Conservation (phyloP, 1,140 invertebrate genomes). For the Halesus radiatus region DNA sequence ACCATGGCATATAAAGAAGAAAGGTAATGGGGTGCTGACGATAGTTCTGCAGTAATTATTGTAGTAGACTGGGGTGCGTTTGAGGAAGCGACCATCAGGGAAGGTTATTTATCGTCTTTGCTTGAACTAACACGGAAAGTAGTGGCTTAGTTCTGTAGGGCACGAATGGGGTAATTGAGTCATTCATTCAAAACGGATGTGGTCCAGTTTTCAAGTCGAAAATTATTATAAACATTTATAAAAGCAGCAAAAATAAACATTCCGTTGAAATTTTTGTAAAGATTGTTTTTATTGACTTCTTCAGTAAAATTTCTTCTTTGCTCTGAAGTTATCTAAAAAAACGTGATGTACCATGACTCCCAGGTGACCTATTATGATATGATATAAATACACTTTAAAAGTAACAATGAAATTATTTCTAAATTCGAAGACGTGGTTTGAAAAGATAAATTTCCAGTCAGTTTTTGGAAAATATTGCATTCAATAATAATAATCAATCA, state of each 20-base stretch:
- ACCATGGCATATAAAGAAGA: not conserved
- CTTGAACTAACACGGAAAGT: slow-evolving; percentile 10
- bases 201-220: not conserved
- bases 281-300: too few species aligned
- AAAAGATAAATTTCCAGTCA: too few species aligned
- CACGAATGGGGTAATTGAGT: not conserved
- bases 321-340: too few species aligned
- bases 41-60: slow-evolving; percentile 20
- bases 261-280: not conserved
- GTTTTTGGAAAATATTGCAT: too few species aligned
- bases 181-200: not conserved
- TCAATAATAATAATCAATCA: too few species aligned
- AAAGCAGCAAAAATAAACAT: not conserved
- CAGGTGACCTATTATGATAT: too few species aligned
- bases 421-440: too few species aligned
- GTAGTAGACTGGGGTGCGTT: not conserved
- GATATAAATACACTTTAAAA: too few species aligned
- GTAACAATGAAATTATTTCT: too few species aligned
- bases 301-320: too few species aligned
- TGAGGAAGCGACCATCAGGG: slow-evolving; percentile 25
- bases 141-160: not conserved
- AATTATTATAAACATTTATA: not conserved
- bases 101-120: slow-evolving; percentile 44
- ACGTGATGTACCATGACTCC: too few species aligned
- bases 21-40: slow-evolving; percentile 25